Base-by-base conservation (phyloP, 2,888 invertebrate genomes). In the Pogonocherus hispidulus region DNA sequence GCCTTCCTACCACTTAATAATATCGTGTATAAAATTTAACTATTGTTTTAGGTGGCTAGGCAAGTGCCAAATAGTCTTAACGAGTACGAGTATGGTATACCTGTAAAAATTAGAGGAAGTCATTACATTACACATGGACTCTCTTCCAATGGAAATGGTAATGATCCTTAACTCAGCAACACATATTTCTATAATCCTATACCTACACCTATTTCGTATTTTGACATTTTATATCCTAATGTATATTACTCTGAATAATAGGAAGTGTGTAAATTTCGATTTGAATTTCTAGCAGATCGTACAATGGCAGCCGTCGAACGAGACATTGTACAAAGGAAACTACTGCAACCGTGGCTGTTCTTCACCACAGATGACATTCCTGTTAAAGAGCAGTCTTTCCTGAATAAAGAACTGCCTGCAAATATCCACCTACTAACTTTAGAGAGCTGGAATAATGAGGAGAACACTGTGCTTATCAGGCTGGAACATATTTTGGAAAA, bases 1-100 rank as follows among this genome's bases (percentile, higher is more conserved):
- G n/a, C n/a, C n/a, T n/a, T n/a, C n/a, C n/a, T n/a, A n/a, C n/a
- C n/a, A n/a, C n/a, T n/a, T n/a, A n/a, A n/a, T n/a, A n/a, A n/a
- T n/a, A n/a, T n/a, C n/a, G n/a, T n/a, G n/a, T n/a, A n/a, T n/a
- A n/a, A n/a, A n/a, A n/a, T n/a, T n/a, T n/a, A n/a, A n/a, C n/a
- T 3, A 49, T 11, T 49, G 20, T 52, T 27, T 27, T 2, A 52
- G 51, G 14, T 41, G 5, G n/a, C 41, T 16, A n/a, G 41, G n/a
- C 0, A 95, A 0, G 97, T 98, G 0, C 94, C 89, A 0, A 97
- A 98, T 85, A 91, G 96, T 0, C 84, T 99, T 0, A 94, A 97
- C 80, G 98, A 99, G 84, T 88, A 88, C 0, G 91, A 89, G 0
- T 90, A 86, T 62, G 91, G 90, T 2, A 14, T 4, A 14, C 35